Conservation (phyloP, 2,113 vertebrate genomes). For the Ivindomyrus marchei region DNA sequence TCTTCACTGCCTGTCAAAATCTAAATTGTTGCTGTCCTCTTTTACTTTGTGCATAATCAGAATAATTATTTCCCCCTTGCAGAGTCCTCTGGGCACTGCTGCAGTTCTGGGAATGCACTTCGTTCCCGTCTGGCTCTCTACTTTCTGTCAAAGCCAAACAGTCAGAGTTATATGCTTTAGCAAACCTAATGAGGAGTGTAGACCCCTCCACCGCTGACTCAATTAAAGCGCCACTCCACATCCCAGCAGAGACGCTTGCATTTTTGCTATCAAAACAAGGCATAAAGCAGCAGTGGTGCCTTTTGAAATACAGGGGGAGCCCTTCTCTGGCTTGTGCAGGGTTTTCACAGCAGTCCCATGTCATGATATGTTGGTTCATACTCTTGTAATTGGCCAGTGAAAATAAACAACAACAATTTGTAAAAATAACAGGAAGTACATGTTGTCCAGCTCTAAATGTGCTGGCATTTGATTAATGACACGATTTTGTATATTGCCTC, state of each 20-base stretch:
- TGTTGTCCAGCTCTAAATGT: background rate
- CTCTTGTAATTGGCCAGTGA: background rate
- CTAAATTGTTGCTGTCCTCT: background rate
- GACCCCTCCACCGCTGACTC: background rate
- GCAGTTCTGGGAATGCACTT: background rate
- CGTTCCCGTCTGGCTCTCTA: background rate
- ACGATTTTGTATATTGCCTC: background rate
- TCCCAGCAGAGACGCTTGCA: background rate
- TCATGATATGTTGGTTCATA: background rate
- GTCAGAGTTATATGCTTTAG: background rate
- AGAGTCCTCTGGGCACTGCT: background rate
- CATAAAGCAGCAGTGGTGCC: background rate
- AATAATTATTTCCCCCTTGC: background rate
- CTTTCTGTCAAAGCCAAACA: background rate
- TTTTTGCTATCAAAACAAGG: background rate
- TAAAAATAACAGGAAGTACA: background rate
- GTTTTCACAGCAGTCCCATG: background rate
- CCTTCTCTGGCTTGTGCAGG: background rate
- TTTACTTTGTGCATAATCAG: background rate
- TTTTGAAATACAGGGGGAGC: background rate
- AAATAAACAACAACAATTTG: background rate
- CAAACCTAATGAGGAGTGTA: background rate
- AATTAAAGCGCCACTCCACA: background rate
- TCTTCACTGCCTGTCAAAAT: background rate
- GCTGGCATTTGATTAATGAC: slow-evolving; percentile 10